Base-by-base conservation (phyloP, 2,888 invertebrate genomes). In the Rotaria macrura region DNA sequence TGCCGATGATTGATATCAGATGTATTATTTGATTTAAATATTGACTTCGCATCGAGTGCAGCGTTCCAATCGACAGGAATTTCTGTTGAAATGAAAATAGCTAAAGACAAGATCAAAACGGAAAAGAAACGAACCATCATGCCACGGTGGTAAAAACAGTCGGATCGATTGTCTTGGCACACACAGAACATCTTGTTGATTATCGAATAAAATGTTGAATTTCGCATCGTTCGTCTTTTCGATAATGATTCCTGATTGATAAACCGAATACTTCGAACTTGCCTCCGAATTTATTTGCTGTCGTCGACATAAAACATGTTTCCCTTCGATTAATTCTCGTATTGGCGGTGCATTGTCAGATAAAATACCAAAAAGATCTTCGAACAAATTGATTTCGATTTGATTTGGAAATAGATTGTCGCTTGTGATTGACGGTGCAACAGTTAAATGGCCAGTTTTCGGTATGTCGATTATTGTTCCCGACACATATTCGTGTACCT, bases 131-230 rank as follows among this genome's bases (percentile, higher is more conserved):
- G 10, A 25, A 79, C 79, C 79, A 43, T 79, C 79, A 43, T 79
- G 79, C 79, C 79, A 79, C 7, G 79, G 79, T n/a, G 79, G 79
- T 79, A 79, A 43, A 43, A 79, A 40, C 20, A 79, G 43, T 79
- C 79, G 23, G 5, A 79, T 43, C 25, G 79, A 79, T 79, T 79
- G 79, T 79, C 79, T 79, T 79, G 79, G 43, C 43, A 79, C 43
- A 20, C 34, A 65, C 25, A 79, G 7, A 3, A 5, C 14, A 25
- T 43, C 43, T 43, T 79, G 79, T 79, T 79, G 43, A 43, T 43
- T 79, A 43, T 79, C 43, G 14, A 43, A 79, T 40, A n/a, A 43
- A 79, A 79, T 25, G 14, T 43, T 79, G n/a, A 79, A 79, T 79
- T 79, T 40, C 2, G 40, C 43, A 43, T 79, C 43, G 14, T 79